These are phyloP conservation scores for Cirrhinus molitorella DNA, from an alignment of 2,797 vertebrate species.

Conservation along the genomic window DNA sequence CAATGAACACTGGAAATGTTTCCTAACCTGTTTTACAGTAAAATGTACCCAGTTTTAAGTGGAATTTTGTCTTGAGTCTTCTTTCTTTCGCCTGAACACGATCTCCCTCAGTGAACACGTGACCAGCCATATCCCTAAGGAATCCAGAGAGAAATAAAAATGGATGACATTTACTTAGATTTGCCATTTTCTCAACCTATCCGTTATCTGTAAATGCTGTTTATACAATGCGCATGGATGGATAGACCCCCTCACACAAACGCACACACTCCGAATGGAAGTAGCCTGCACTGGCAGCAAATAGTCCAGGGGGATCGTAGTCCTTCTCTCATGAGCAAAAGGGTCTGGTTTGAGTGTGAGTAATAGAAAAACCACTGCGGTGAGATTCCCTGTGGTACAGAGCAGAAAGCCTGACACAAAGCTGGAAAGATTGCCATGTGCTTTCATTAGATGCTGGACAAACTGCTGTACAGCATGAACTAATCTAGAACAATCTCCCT, in stretches of 20 bases:
- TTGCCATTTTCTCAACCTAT: constrained; percentile 3
- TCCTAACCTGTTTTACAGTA: constrained; percentile 71
- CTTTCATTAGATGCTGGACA: constrained; percentile 10
- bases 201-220: constrained; percentile 28
- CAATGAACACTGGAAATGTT: constrained; percentile 68
- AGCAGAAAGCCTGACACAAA: constrained; percentile 23
- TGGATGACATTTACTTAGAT: constrained; percentile 31
- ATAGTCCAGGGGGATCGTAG: not conserved
- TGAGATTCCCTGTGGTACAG: constrained; percentile 9
- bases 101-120: not conserved
- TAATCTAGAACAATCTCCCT: not conserved
- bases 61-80: constrained; percentile 50
- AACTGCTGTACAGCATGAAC: constrained; percentile 1
- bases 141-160: constrained; percentile 42
- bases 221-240: not conserved
- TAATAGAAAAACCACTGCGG: constrained; percentile 18
- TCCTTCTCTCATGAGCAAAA: not conserved
- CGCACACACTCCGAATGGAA: not conserved
- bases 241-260: not conserved
- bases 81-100: not conserved
- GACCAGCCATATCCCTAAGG: not conserved
- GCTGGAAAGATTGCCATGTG: constrained; percentile 9
- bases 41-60: constrained; percentile 66
- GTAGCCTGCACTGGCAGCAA: not conserved
- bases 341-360: not conserved